These are phyloP conservation scores for Onchidella celtica DNA, from an alignment of 2,888 invertebrate genomes.

Conservation along the genomic window DNA sequence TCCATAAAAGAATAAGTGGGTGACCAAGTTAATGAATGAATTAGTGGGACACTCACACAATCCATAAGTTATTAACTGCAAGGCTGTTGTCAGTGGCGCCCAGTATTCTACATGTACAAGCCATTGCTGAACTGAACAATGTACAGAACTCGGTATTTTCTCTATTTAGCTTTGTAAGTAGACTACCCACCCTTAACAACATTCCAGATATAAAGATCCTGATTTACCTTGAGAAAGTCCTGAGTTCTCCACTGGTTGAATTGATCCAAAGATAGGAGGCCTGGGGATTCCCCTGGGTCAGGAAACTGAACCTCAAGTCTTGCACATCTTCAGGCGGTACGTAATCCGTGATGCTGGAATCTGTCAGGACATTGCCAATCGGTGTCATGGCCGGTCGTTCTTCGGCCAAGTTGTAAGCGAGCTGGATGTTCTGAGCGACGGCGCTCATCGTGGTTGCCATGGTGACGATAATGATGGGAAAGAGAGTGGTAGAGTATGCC, in stretches of 20 bases:
- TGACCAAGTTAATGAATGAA: too few species aligned
- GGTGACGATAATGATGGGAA: background rate
- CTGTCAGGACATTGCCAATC: slow-evolving; percentile 74
- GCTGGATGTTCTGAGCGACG: slow-evolving; percentile 44
- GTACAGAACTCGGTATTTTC: too few species aligned
- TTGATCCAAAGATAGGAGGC: slow-evolving; percentile 88
- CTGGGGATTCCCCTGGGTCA: slow-evolving; percentile 55
- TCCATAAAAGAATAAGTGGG: too few species aligned
- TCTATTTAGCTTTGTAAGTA: too few species aligned
- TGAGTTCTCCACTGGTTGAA: slow-evolving; percentile 91
- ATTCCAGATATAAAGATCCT: too few species aligned
- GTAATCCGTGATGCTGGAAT: slow-evolving; percentile 73
- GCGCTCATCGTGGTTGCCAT: background rate
- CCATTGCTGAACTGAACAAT: too few species aligned
- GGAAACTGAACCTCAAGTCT: slow-evolving; percentile 60
- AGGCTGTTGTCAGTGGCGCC: too few species aligned
- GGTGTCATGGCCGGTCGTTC: slow-evolving; percentile 66
- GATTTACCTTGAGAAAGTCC: slow-evolving; percentile 81
- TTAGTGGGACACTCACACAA: too few species aligned
- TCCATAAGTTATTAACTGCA: too few species aligned
- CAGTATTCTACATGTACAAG: too few species aligned
- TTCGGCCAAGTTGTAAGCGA: slow-evolving; percentile 67
- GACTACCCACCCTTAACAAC: too few species aligned
- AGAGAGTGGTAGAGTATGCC: background rate
- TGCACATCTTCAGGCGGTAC: slow-evolving; percentile 56